A percentile compares a stretch with the other conserved stretches of the same genome.
Evolutionary conservation across 2,888 invertebrate genomes (phyloP).

Genomic region (Oligia latruncula): DNA sequence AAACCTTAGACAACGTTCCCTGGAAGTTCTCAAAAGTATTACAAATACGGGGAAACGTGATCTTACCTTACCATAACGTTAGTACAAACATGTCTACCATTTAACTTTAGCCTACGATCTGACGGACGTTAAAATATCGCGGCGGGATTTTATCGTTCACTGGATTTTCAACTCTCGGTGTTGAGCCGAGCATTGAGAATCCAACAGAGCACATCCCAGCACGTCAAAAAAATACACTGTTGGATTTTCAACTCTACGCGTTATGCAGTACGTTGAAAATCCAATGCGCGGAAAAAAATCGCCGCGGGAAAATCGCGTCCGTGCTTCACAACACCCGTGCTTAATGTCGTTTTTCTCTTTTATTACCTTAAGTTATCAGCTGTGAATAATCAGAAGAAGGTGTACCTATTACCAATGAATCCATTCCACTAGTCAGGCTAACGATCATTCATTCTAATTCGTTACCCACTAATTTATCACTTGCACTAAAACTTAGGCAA

Average conservation of each 20-base stretch:
- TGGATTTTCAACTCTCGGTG: too few species aligned
- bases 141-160: too few species aligned
- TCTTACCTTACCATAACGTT: not conserved
- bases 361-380: slow-evolving; percentile 2
- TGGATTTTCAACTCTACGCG: not conserved
- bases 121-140: too few species aligned
- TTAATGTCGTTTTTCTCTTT: not conserved
- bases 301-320: not conserved
- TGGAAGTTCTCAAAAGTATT: not conserved
- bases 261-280: too few species aligned
- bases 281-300: too few species aligned
- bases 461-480: slow-evolving; percentile 26
- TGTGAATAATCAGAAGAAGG: slow-evolving; percentile 11
- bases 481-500: slow-evolving; percentile 33
- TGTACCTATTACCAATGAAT: slow-evolving; percentile 1
- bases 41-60: not conserved
- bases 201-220: too few species aligned
- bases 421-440: not conserved
- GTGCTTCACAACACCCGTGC: not conserved
- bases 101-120: not conserved
- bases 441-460: slow-evolving; percentile 11
- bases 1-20: not conserved
- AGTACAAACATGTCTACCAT: not conserved
- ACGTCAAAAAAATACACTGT: too few species aligned
- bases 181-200: too few species aligned